phyloP scores from a whole-genome alignment of 2,888 invertebrate genomes.

The Lepidochitona cinerea region DNA sequence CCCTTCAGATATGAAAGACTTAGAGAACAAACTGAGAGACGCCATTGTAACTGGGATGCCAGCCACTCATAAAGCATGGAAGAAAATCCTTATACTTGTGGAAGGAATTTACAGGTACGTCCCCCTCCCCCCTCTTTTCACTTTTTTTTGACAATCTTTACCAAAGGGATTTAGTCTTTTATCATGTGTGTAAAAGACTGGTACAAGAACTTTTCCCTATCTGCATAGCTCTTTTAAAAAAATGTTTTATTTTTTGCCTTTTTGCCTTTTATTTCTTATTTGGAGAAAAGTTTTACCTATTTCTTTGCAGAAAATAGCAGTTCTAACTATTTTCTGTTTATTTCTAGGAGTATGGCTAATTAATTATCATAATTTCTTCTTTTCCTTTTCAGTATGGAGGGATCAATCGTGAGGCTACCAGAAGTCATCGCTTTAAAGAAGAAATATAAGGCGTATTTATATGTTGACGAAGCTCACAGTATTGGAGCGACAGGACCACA shows the following conservation, averaged over 20 bases:
- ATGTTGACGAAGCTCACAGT: conserved; percentile 98
- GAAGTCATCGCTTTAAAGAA: conserved; percentile 91
- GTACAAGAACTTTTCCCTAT: no score
- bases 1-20: conserved; percentile 83
- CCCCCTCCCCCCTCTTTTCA: no score
- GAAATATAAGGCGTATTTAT: conserved; percentile 94
- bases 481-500: conserved; percentile 92
- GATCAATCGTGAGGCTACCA: conserved; percentile 90
- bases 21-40: conserved; percentile 83
- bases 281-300: no score
- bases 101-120: conserved; percentile 89
- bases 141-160: no score
- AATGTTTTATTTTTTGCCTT: neutral
- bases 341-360: neutral
- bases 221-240: neutral
- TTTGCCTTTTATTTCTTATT: no score
- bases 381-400: conserved; percentile 86
- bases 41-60: conserved; percentile 87
- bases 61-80: conserved; percentile 84
- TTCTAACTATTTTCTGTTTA: neutral
- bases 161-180: no score
- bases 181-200: no score
- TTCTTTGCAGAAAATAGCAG: no score
- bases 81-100: conserved; percentile 91
- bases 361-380: neutral